Evolutionary conservation across 2,888 invertebrate genomes (phyloP).

Genomic region (Bedellia somnulentella): DNA sequence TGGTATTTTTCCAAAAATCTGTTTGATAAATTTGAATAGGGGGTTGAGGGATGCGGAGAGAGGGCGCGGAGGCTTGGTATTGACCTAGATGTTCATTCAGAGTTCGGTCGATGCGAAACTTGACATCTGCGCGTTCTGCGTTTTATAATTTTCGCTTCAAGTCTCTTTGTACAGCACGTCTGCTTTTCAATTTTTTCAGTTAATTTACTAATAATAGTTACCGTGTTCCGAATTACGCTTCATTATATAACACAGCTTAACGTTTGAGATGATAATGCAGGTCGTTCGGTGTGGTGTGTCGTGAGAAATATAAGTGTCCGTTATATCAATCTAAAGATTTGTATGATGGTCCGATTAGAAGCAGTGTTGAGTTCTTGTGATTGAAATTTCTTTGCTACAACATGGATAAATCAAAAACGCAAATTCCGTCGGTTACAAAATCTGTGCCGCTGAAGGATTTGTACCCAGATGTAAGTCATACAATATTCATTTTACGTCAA

Average conservation of each 20-base stretch:
- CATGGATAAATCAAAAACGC: conserved; percentile 24
- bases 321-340: too few relatives aligned
- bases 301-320: too few relatives aligned
- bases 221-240: too few relatives aligned
- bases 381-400: conserved; percentile 11
- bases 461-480: conserved; percentile 42
- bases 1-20: too few relatives aligned
- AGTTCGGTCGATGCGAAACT: conserved; percentile 61
- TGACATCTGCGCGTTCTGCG: conserved; percentile 60
- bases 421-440: conserved; percentile 28
- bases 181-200: conserved; percentile 23
- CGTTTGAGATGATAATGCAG: too few relatives aligned
- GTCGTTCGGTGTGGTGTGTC: too few relatives aligned
- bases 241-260: not conserved
- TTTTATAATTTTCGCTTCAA: conserved; percentile 39
- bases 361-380: too few relatives aligned
- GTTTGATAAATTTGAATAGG: too few relatives aligned
- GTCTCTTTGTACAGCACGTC: conserved; percentile 24
- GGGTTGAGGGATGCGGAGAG: conserved; percentile 20
- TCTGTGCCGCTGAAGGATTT: conserved; percentile 31
- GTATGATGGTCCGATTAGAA: too few relatives aligned
- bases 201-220: conserved; percentile 3
- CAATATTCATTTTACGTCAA: not conserved
- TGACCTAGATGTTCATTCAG: conserved; percentile 62
- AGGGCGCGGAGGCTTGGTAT: conserved; percentile 49